A percentile compares a stretch with the other conserved stretches of the same genome.
Conservation (phyloP, 1,140 invertebrate species). For the Gonioctena quinquepunctata region DNA sequence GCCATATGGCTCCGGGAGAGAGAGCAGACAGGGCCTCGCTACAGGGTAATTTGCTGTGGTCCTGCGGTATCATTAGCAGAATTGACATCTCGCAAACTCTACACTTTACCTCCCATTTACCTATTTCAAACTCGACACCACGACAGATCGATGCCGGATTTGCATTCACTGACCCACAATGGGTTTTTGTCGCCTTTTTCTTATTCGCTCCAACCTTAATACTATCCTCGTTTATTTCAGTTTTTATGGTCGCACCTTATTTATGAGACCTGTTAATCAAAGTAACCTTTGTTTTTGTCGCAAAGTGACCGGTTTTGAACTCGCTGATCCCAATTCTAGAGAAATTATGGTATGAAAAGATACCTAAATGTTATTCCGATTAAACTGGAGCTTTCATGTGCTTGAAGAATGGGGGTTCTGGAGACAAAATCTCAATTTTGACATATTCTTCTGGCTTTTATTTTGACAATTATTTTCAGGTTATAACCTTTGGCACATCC, state of each 20-base stretch:
- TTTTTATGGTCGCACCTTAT: conserved; percentile 1
- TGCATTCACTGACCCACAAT: conserved; percentile 19
- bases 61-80: conserved; percentile 55
- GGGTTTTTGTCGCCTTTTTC: conserved; percentile 2
- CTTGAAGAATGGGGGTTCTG: no score
- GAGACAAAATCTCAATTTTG: no score
- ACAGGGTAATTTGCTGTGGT: conserved; percentile 52
- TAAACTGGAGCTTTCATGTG: no score
- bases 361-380: no score
- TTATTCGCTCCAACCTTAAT: background rate
- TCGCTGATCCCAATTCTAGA: no score
- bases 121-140: conserved; percentile 11
- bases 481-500: no score
- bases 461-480: no score
- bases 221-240: conserved; percentile 1
- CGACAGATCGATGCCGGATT: conserved; percentile 18
- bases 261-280: background rate
- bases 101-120: conserved; percentile 17
- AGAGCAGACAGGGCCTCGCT: conserved; percentile 15
- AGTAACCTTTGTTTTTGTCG: conserved; percentile 6
- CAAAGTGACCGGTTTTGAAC: no score
- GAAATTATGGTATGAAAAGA: no score
- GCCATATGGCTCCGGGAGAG: conserved; percentile 48
- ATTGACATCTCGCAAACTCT: conserved; percentile 52
- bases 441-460: no score